Base-by-base conservation (phyloP, 2,888 invertebrate genomes). In the Antitype chi region DNA sequence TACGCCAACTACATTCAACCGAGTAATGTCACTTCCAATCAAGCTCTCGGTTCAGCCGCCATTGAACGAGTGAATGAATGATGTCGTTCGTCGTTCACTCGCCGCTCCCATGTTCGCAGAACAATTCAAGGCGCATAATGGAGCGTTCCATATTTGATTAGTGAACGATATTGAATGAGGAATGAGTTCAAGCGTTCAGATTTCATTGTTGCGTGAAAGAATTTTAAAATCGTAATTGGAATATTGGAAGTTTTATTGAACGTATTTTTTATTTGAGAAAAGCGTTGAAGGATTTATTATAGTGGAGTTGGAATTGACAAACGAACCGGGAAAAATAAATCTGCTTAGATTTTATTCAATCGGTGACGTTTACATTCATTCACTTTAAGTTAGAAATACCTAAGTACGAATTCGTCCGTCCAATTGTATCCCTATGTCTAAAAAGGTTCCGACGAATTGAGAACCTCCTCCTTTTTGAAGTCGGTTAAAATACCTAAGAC, bases 91-190 rank as follows among this genome's bases (percentile, higher is more conserved):
- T 70, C 69, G 53, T 87, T 87, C 88, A 82, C n/a, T 83, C 74
- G 23, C 43, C 47, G 64, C 47, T 55, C 57, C 78, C 68, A 49
- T 52, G 74, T 49, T 63, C 76, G 72, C 74, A 67, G 60, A 78
- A 86, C 77, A 76, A 84, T 87, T 80, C 64, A 75, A 72, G 68
- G 67, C 63, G 73, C 60, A 78, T 80, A 88, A 88, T 85, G 64
- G 77, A 67, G 74, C 81, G 76, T 76, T 80, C 84, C 59, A 78
- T 87, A 84, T 87, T 87, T 87, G 87, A 87, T 88, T 87, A 87
- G 74, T 72, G 85, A 81, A 80, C 80, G 81, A 75, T 76, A 70
- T 76, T 81, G 78, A 87, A 88, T 80, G 80, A 78, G 53, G 68
- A 85, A 82, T 80, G 87, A 80, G 66, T 73, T 77, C 53, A 55